Conservation (phyloP, 1,140 invertebrate species). For the Chironomus tepperi region DNA sequence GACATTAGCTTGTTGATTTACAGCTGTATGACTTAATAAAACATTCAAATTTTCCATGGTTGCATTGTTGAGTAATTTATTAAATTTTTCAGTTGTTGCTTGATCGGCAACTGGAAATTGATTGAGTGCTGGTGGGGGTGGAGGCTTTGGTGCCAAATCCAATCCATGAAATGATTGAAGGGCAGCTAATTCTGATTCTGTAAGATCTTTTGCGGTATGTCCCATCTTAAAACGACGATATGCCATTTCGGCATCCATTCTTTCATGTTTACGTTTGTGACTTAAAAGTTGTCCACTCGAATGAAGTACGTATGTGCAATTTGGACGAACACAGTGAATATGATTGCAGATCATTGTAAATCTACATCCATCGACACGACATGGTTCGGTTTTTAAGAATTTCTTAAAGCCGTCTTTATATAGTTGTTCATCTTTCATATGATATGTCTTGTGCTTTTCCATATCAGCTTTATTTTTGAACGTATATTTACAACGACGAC, state of each 20-base stretch:
- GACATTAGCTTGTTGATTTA: background rate
- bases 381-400: slow-evolving; percentile 94
- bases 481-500: slow-evolving; percentile 87
- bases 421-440: slow-evolving; percentile 94
- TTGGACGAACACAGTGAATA: slow-evolving; percentile 93
- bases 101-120: slow-evolving; percentile 19
- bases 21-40: background rate
- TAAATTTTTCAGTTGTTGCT: slow-evolving; percentile 17
- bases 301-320: slow-evolving; percentile 92
- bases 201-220: background rate
- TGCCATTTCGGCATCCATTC: slow-evolving; percentile 77
- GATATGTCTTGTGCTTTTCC: slow-evolving; percentile 99
- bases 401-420: slow-evolving; percentile 96
- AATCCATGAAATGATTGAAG: slow-evolving; percentile 17
- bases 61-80: slow-evolving; percentile 18
- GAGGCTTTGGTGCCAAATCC: slow-evolving; percentile 9
- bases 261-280: slow-evolving; percentile 94
- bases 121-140: slow-evolving; percentile 7
- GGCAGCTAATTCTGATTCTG: slow-evolving; percentile 16
- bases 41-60: slow-evolving; percentile 21
- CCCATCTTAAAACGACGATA: slow-evolving; percentile 63
- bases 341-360: slow-evolving; percentile 95
- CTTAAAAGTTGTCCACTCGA: slow-evolving; percentile 95
- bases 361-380: slow-evolving; percentile 77
- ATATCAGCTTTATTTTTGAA: slow-evolving; percentile 99